Evolutionary conservation across 2,113 vertebrate genomes (phyloP).

Genomic region (Carlito syrichta): DNA sequence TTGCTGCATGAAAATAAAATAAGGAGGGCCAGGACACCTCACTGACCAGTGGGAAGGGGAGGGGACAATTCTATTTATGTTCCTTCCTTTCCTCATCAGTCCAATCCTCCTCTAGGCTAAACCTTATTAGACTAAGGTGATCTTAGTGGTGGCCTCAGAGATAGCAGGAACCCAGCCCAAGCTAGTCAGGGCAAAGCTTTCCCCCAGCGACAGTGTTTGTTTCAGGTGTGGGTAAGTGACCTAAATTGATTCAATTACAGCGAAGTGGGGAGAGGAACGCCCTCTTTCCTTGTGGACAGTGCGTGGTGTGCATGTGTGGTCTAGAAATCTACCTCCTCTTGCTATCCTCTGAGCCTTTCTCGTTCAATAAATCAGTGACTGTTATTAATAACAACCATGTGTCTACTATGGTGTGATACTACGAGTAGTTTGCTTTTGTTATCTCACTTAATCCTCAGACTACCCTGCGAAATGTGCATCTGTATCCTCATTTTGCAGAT

Average conservation of each 20-base stretch:
- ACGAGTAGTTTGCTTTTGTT: neutral
- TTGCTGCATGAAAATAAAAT: neutral
- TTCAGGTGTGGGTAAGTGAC: neutral
- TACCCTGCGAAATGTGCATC: neutral
- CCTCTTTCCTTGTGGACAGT: neutral
- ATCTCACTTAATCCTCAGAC: neutral
- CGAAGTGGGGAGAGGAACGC: neutral
- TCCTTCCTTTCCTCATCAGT: neutral
- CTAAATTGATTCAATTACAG: neutral
- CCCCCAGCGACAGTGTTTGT: too few species aligned
- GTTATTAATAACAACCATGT: neutral
- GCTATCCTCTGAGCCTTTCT: neutral
- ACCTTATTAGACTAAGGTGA: neutral
- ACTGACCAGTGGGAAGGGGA: neutral
- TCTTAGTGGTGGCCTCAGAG: neutral
- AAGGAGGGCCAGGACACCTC: neutral
- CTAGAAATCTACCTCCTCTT: neutral
- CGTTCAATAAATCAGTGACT: neutral
- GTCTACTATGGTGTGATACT: neutral
- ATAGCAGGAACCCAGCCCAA: neutral
- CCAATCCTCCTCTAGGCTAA: accelerated
- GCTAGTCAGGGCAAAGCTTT: neutral
- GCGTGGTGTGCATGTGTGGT: neutral
- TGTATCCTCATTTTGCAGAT: neutral
- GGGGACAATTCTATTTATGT: neutral